Base-by-base conservation (phyloP, 1,140 invertebrate species). In the Nasonia vitripennis region DNA sequence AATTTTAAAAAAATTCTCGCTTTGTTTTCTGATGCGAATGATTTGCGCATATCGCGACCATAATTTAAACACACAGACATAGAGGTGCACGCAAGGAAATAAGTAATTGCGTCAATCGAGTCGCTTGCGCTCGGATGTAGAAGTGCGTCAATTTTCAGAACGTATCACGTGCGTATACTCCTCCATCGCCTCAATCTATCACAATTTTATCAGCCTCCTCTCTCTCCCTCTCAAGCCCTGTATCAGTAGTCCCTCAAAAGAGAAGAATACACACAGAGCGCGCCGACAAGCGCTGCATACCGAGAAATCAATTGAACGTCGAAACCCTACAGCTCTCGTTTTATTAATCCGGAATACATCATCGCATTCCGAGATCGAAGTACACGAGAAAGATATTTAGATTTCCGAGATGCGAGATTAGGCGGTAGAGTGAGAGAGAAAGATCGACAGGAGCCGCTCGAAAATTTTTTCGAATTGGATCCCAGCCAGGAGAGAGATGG, bases 351-450 rank as follows among this genome's bases (percentile, higher is more conserved):
- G n/a, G 11, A 17, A 79, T 41, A 37, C 67, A 62, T 68, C 55
- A 79, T 79, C 37, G 12, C 23, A 68, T 67, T 79, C 51, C 45
- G 27, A n/a, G n/a, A 67, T 41, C 17, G 2, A 62, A 74, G 12
- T 62, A 83, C 20, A 10, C 77, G 45, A 79, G 37, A 79, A 81
- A 74, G 51, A 85, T 85, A 81, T 74, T 85, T 81, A 80, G 70
- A 85, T 80, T 73, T 84, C 75, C 31, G 41, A 78, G 62, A 84
- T 78, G 27, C 12, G n/a, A 81, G 78, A 80, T 85, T 85, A 81
- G 17, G 34, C 7, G 17, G 10, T 1, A 14, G 62, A n/a, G 7
- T 9, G 62, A 67, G 62, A 67, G 62, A n/a, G 9, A 41, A 17
- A 6, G 71, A 85, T 75, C 73, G 71, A 81, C 84, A 77, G 71